Evolutionary conservation across 2,797 vertebrate genomes (phyloP).

Genomic region (Galaxias olidus): DNA sequence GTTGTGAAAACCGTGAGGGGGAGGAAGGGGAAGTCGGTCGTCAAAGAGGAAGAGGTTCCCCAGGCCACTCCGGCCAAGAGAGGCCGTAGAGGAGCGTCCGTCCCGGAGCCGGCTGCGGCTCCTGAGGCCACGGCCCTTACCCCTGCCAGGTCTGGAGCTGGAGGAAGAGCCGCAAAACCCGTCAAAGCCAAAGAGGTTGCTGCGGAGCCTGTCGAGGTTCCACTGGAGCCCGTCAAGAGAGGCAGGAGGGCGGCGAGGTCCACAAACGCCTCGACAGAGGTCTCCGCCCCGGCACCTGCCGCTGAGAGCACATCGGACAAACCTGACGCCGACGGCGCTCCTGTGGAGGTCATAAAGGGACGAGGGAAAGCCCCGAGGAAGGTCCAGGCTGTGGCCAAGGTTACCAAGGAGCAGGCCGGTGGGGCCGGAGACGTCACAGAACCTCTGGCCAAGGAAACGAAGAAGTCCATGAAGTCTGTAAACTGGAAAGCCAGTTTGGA

Average conservation of each 20-base stretch:
- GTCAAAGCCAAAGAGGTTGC: neutral
- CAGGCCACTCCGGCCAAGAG: conserved; percentile 48
- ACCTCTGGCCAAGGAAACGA: conserved; percentile 11
- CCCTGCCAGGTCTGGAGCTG: neutral
- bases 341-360: conserved; percentile 13
- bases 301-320: too few relatives aligned
- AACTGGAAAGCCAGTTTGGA: conserved; percentile 55
- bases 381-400: conserved; percentile 23
- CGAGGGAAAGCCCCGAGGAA: conserved; percentile 24
- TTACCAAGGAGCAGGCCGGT: neutral
- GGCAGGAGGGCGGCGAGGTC: conserved; percentile 43
- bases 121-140: conserved; percentile 20
- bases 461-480: conserved; percentile 48
- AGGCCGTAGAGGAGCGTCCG: conserved; percentile 36
- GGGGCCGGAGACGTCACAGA: conserved; percentile 6
- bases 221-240: conserved; percentile 35
- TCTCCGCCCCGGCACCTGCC: neutral
- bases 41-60: conserved; percentile 26
- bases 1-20: conserved; percentile 42
- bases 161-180: conserved; percentile 1
- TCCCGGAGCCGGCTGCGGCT: conserved; percentile 9
- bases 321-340: neutral
- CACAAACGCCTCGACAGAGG: neutral
- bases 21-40: conserved; percentile 32
- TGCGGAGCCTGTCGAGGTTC: conserved; percentile 6